Evolutionary conservation across 2,113 vertebrate species (phyloP).

Genomic region (Pomatorhinus ruficollis): DNA sequence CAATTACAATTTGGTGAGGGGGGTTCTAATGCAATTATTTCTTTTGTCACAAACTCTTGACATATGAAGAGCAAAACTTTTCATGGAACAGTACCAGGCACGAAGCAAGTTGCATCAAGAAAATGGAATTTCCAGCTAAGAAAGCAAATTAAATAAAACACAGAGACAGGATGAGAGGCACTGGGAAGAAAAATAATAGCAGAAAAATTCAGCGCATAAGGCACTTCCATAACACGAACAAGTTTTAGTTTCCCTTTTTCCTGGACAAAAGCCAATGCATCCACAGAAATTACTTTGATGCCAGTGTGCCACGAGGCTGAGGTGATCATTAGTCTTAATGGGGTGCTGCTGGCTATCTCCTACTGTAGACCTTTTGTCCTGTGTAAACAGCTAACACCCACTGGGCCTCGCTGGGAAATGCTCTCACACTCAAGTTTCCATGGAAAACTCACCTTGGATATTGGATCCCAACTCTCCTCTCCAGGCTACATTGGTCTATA

Average conservation of each 20-base stretch:
- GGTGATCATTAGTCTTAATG: background rate
- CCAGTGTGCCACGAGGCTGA: background rate
- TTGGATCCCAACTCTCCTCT: background rate
- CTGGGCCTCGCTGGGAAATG: background rate
- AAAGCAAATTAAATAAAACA: background rate
- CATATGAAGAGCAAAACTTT: background rate
- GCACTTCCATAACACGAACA: accelerated
- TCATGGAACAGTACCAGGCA: background rate
- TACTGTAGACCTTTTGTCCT: background rate
- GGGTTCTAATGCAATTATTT: background rate
- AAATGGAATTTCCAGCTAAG: background rate
- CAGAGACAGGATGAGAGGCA: background rate
- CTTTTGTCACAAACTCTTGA: background rate
- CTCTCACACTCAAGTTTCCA: background rate
- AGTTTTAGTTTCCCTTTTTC: background rate
- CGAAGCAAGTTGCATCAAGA: background rate
- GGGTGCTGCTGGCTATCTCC: background rate
- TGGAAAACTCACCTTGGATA: background rate
- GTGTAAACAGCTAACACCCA: background rate
- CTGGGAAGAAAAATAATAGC: background rate
- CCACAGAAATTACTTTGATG: background rate
- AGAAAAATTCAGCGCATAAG: background rate
- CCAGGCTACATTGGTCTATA: background rate
- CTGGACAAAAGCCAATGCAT: background rate
- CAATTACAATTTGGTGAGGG: background rate